These are phyloP conservation scores for Sesia bembeciformis DNA, from an alignment of 2,888 invertebrate genomes.

Conservation along the genomic window DNA sequence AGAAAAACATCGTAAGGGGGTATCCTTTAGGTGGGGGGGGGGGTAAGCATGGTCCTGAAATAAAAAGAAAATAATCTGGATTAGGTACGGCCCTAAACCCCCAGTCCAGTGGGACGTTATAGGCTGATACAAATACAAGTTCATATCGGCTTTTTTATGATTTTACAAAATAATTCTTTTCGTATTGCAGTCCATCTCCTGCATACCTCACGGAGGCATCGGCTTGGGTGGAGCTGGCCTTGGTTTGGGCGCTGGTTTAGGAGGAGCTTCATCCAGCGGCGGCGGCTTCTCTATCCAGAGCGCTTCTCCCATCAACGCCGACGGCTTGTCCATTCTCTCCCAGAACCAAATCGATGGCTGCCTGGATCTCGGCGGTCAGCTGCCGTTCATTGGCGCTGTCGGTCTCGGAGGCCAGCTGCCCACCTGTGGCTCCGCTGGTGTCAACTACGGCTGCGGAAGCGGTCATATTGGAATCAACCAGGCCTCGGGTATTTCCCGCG, in stretches of 20 bases:
- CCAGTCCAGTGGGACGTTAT: too few species aligned
- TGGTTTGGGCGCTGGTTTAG: neutral
- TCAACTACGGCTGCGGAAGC: slow-evolving; percentile 21
- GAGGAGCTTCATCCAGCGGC: neutral
- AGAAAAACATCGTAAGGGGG: too few species aligned
- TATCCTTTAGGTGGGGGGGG: too few species aligned
- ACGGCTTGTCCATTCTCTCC: slow-evolving; percentile 26
- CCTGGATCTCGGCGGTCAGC: slow-evolving; percentile 24
- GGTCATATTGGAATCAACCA: slow-evolving; percentile 14
- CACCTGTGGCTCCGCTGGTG: slow-evolving; percentile 23
- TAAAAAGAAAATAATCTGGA: too few species aligned
- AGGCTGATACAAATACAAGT: too few species aligned
- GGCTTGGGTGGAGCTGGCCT: neutral
- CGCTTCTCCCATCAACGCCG: slow-evolving; percentile 24
- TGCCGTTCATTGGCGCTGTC: slow-evolving; percentile 34
- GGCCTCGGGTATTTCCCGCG: neutral
- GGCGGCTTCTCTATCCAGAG: slow-evolving; percentile 16
- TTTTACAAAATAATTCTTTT: neutral
- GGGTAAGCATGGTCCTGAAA: too few species aligned
- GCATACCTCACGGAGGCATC: neutral
- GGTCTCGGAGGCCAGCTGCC: slow-evolving; percentile 24
- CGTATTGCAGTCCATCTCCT: neutral
- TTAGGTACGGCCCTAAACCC: too few species aligned
- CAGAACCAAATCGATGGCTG: slow-evolving; percentile 29
- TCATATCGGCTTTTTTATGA: too few species aligned